These are phyloP conservation scores for Minunthozetes semirufus DNA, from an alignment of 2,888 invertebrate species.

Conservation along the genomic window DNA sequence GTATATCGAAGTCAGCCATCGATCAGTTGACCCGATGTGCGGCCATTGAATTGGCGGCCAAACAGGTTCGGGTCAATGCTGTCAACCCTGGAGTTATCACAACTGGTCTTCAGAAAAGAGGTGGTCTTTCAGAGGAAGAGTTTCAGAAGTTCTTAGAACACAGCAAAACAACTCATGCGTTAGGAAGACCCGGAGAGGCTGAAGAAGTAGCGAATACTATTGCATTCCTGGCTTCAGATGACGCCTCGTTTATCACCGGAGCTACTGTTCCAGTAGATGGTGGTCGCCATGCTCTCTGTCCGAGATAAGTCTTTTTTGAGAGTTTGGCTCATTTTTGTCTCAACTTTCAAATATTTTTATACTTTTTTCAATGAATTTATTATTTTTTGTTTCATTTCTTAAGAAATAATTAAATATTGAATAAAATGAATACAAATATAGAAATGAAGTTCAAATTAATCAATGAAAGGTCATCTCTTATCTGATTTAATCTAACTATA, in stretches of 20 bases:
- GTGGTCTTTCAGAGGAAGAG: slow-evolving; percentile 73
- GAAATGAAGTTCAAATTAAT: too few species aligned
- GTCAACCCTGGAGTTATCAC: slow-evolving; percentile 76
- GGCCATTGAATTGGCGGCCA: slow-evolving; percentile 59
- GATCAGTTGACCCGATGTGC: slow-evolving; percentile 91
- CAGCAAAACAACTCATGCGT: slow-evolving; percentile 78
- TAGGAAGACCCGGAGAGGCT: slow-evolving; percentile 54
- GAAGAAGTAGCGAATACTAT: slow-evolving; percentile 30
- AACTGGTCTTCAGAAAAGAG: slow-evolving; percentile 77
- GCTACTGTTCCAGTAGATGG: slow-evolving; percentile 16
- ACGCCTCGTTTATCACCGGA: slow-evolving; percentile 30
- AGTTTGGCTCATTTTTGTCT: too few species aligned
- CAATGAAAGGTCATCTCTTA: too few species aligned
- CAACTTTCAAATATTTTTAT: too few species aligned
- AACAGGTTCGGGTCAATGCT: slow-evolving; percentile 51
- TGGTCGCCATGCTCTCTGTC: too few species aligned
- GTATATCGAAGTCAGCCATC: slow-evolving; percentile 76
- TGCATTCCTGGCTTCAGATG: slow-evolving; percentile 21
- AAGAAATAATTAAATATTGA: too few species aligned
- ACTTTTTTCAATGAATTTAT: too few species aligned
- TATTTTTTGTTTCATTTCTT: too few species aligned
- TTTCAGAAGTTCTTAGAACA: slow-evolving; percentile 64
- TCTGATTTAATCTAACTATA: too few species aligned
- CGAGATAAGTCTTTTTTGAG: too few species aligned
- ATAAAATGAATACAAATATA: too few species aligned